These are phyloP conservation scores for Penelope pileata DNA, from an alignment of 2,113 vertebrate species.

Conservation along the genomic window DNA sequence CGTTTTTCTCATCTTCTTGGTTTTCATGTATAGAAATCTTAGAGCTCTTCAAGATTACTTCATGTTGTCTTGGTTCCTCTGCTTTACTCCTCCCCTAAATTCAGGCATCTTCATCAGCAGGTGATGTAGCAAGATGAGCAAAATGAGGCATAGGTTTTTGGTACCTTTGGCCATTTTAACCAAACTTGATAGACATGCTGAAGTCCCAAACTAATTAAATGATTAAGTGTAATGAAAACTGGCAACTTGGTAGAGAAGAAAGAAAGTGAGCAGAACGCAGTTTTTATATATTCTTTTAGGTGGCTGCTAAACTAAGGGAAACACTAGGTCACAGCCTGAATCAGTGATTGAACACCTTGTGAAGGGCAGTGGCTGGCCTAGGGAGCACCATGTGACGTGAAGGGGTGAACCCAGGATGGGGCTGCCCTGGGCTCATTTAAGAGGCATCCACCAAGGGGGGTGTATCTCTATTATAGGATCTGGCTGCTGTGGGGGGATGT, in stretches of 20 bases:
- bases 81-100: background rate
- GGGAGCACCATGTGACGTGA: too few relatives aligned
- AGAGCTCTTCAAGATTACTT: background rate
- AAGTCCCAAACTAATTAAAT: background rate
- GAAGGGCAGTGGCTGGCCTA: too few relatives aligned
- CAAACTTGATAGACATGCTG: background rate
- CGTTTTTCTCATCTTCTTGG: background rate
- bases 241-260: background rate
- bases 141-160: background rate
- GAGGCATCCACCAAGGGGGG: too few relatives aligned
- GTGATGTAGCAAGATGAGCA: background rate
- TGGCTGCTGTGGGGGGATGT: too few relatives aligned
- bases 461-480: too few relatives aligned
- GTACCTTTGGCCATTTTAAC: background rate
- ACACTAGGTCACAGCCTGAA: too few relatives aligned
- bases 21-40: rapidly evolving
- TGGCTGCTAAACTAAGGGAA: too few relatives aligned
- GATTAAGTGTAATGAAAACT: background rate
- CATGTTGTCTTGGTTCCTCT: background rate
- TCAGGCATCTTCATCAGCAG: background rate
- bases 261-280: background rate
- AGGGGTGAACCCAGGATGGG: too few relatives aligned
- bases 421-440: too few relatives aligned
- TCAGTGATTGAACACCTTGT: too few relatives aligned
- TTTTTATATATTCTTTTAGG: background rate